Conservation (phyloP, 30 jellyfish, hydroid and myxozoan genomes). For the Catostylus mosaicus region DNA sequence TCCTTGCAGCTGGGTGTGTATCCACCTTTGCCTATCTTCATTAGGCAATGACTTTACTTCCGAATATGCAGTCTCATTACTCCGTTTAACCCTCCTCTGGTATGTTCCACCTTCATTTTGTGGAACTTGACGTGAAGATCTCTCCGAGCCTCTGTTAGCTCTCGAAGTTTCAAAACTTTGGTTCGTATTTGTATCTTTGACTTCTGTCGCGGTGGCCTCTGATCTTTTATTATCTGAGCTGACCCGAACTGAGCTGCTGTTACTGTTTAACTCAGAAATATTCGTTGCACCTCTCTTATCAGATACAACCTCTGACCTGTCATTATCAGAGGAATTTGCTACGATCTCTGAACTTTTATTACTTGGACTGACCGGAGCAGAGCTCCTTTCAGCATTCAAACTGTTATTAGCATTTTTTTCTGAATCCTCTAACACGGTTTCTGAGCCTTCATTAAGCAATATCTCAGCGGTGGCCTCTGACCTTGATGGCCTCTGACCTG, state of each 20-base stretch:
- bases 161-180: not conserved
- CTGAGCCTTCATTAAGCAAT: not conserved
- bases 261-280: no score
- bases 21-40: constrained; percentile 38
- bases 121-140: not conserved
- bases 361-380: no score
- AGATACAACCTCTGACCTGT: no score
- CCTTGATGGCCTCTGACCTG: not conserved
- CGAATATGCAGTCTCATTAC: not conserved
- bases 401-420: not conserved
- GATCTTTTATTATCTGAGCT: no score
- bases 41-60: not conserved
- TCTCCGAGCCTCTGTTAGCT: not conserved
- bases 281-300: no score
- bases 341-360: no score
- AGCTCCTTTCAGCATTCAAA: no score
- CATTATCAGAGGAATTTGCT: no score
- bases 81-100: not conserved
- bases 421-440: not conserved
- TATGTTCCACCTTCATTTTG: not conserved
- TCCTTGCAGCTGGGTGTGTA: constrained; percentile 20
- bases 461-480: not conserved
- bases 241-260: no score
- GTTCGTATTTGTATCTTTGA: no score
- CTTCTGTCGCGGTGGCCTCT: no score